Conservation (phyloP, 2,797 vertebrate species). For the Thalassophryne amazonica region DNA sequence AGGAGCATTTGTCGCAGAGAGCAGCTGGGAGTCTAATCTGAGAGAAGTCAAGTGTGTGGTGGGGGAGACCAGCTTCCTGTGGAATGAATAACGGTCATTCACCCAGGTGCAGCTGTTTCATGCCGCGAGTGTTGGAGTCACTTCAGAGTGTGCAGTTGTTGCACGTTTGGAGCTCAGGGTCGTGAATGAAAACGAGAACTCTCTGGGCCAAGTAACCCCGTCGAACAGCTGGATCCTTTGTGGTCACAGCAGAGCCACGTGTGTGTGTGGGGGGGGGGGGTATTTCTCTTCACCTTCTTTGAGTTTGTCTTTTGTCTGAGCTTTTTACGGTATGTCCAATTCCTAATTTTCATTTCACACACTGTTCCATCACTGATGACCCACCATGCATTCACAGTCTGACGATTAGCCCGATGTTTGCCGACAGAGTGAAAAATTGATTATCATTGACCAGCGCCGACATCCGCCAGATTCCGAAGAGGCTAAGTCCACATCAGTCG, state of each 20-base stretch:
- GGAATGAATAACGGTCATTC: conserved; percentile 73
- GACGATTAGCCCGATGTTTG: too few relatives aligned
- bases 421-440: too few relatives aligned
- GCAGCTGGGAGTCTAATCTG: conserved; percentile 78
- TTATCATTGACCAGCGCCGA: too few relatives aligned
- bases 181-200: conserved; percentile 70
- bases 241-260: neutral
- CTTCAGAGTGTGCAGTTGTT: conserved; percentile 60
- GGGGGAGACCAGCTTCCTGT: conserved; percentile 64
- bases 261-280: neutral
- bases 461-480: too few relatives aligned
- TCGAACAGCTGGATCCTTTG: conserved; percentile 44
- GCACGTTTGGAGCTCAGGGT: conserved; percentile 49
- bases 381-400: too few relatives aligned
- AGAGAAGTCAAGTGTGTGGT: conserved; percentile 31
- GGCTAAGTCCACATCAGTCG: too few relatives aligned
- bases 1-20: conserved; percentile 73
- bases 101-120: conserved; percentile 73
- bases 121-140: conserved; percentile 25
- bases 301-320: too few relatives aligned
- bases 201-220: conserved; percentile 43
- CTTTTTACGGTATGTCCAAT: too few relatives aligned
- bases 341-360: too few relatives aligned
- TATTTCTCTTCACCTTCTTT: too few relatives aligned
- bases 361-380: too few relatives aligned